These are phyloP conservation scores for Periphyllus acericola DNA, from an alignment of 2,888 invertebrate genomes.

Conservation along the genomic window DNA sequence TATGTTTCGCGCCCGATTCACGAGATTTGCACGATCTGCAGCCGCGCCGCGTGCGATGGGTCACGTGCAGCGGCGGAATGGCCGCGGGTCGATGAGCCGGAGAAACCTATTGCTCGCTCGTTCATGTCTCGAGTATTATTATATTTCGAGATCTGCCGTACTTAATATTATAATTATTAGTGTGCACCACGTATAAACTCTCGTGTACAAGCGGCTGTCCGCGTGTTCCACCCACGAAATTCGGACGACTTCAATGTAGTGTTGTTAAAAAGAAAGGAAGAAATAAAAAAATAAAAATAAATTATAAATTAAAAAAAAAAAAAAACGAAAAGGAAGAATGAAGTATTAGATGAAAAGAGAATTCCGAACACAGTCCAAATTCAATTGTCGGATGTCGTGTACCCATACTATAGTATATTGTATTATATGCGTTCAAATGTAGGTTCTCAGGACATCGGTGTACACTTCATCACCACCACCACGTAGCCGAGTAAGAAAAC, in stretches of 20 bases:
- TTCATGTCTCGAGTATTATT: neutral
- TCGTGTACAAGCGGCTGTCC: neutral
- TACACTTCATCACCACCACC: neutral
- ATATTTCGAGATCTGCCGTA: neutral
- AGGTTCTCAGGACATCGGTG: neutral
- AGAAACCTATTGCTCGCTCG: constrained; percentile 1
- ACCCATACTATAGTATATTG: neutral
- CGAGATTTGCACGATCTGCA: constrained; percentile 28
- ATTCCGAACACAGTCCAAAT: neutral
- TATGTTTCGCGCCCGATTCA: neutral
- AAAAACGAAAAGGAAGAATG: neutral
- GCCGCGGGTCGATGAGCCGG: constrained; percentile 29
- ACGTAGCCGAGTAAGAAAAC: neutral
- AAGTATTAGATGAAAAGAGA: neutral
- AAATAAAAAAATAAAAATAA: too few relatives aligned
- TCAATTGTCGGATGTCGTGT: neutral
- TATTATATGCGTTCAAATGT: neutral
- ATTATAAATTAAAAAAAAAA: too few relatives aligned
- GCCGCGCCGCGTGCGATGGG: constrained; percentile 6
- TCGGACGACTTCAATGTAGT: neutral
- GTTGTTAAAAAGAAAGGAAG: too few relatives aligned
- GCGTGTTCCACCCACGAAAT: neutral
- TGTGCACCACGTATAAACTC: neutral
- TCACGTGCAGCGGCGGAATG: constrained; percentile 12
- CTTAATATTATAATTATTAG: neutral